Base-by-base conservation (phyloP, 53 echinoderm and acorn worm genomes). In the Echinometra lucunter region DNA sequence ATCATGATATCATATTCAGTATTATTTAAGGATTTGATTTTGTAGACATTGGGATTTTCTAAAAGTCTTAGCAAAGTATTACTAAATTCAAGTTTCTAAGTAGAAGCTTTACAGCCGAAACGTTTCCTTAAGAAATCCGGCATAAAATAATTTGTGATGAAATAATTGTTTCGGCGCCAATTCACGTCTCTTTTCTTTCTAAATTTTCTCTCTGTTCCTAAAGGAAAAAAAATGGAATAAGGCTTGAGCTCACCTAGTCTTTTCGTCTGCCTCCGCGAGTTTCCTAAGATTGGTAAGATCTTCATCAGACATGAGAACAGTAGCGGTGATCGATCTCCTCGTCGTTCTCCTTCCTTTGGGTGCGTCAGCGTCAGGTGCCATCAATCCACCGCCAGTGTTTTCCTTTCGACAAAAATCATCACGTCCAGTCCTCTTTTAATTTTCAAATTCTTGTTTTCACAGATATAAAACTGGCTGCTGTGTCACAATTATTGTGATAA, bases 291-390 rank as follows among this genome's bases (percentile, higher is more conserved):
- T 95, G 34, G 92, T 93, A 12, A 98, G 94, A 85, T 98, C 98
- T 17, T 98, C 97, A 7, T 98, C 98, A 21, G 97, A 95, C 95
- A 98, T 95, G 18, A 98, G 94, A 19, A 97, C 97, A 1, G 98
- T 98, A 40, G 98, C 98, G 44, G 98, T 97, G 96, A 98, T 98
- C 89, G 98, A 98, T 37, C 98, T 96, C 32, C 98, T 91, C 7
- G 97, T 96, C 47, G 96, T 92, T 91, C 96, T 95, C 88, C 92
- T 87, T 28, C 95, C 94, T 85, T 94, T 94, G 16, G 85, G 58
- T 25, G 94, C 12, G 6, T 94, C 85, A 15, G 40, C 66, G n/a
- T 45, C 66, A 32, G 82, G 94, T 56, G 94, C 94, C 45, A 19
- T 44, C 66, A 94, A 32, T 34, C 94, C 85, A 13, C 81, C 92